Conservation (phyloP, 2,888 invertebrate species). For the Bimastos eiseni region DNA sequence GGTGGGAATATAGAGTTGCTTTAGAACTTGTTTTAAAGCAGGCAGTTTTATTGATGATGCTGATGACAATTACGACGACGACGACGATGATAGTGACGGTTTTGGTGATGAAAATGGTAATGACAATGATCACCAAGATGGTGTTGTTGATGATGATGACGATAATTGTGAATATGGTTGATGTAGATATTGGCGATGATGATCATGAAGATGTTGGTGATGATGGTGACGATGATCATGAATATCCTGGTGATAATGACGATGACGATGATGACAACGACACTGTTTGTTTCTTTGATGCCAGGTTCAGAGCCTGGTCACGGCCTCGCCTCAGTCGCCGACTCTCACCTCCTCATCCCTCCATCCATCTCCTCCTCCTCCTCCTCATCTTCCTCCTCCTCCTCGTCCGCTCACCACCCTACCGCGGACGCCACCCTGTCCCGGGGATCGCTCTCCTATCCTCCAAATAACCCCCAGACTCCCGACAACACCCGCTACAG, state of each 20-base stretch:
- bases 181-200: background rate
- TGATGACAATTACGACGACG: background rate
- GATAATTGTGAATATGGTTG: background rate
- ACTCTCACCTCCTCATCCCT: background rate
- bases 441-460: background rate
- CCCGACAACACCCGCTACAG: constrained; percentile 22
- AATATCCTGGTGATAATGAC: constrained; percentile 15
- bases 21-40: background rate
- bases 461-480: background rate
- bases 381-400: background rate
- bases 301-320: background rate
- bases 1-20: too few species aligned
- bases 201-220: constrained; percentile 7
- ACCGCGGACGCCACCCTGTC: background rate
- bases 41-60: too few species aligned
- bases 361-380: background rate
- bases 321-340: background rate
- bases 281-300: background rate
- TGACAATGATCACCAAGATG: constrained; percentile 34
- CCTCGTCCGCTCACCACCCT: background rate
- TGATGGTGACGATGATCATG: constrained; percentile 22
- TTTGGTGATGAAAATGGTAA: constrained; percentile 32
- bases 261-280: constrained; percentile 29
- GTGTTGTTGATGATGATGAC: constrained; percentile 28
- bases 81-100: constrained; percentile 18